These are phyloP conservation scores for Tipula confusa DNA, from an alignment of 2,888 invertebrate species.

Conservation along the genomic window DNA sequence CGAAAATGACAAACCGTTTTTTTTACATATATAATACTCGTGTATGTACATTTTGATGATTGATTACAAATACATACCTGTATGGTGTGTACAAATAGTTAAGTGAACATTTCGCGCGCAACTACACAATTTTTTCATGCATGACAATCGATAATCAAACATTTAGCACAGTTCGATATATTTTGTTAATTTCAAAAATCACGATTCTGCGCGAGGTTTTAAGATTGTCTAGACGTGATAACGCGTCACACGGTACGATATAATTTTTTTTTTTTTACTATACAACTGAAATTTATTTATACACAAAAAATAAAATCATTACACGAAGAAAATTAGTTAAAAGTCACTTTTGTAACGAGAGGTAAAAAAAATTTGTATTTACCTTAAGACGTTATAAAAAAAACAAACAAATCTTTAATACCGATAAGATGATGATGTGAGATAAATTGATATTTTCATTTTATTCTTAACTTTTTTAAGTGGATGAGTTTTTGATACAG, in stretches of 20 bases:
- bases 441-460: neutral
- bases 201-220: neutral
- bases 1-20: neutral
- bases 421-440: neutral
- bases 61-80: neutral
- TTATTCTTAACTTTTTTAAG: neutral
- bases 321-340: neutral
- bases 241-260: neutral
- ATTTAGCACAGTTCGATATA: neutral
- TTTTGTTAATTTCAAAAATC: neutral
- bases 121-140: neutral
- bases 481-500: neutral
- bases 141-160: slow-evolving; percentile 16
- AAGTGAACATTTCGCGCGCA: neutral
- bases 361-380: neutral
- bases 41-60: neutral
- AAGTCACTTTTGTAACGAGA: neutral
- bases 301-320: neutral
- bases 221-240: slow-evolving; percentile 25
- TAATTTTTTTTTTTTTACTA: no score
- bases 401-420: neutral
- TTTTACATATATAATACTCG: neutral
- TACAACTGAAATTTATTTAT: neutral
- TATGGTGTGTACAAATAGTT: neutral
- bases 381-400: neutral